Percentiles rank a stretch among this genome's conserved stretches.
Evolutionary conservation across 2,888 invertebrate genomes (phyloP).

Genomic region (Drosophila tanythrix): DNA sequence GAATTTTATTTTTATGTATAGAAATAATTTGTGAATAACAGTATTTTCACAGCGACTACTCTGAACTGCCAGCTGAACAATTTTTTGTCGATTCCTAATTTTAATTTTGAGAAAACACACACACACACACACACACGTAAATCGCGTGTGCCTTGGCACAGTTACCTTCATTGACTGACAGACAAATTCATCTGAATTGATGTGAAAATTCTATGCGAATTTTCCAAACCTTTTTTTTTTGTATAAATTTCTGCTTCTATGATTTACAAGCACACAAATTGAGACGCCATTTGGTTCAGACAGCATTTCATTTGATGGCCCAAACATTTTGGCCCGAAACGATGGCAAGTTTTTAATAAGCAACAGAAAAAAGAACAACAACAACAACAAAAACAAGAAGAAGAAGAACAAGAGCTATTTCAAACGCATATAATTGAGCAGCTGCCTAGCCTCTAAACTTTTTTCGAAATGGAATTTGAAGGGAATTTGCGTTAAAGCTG

Average conservation of each 20-base stretch:
- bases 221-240: constrained; percentile 11
- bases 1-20: neutral
- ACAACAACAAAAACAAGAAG: constrained; percentile 33
- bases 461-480: constrained; percentile 6
- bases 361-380: constrained; percentile 35
- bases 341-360: constrained; percentile 72
- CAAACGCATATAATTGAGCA: constrained; percentile 58
- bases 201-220: constrained; percentile 30
- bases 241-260: constrained; percentile 15
- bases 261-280: constrained; percentile 44
- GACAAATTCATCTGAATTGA: constrained; percentile 47
- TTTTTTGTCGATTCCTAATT: constrained; percentile 10
- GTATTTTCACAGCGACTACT: neutral
- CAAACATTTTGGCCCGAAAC: constrained; percentile 56
- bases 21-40: neutral
- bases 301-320: constrained; percentile 42
- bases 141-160: constrained; percentile 24
- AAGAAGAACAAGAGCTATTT: constrained; percentile 30
- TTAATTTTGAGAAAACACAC: constrained; percentile 33
- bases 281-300: constrained; percentile 31
- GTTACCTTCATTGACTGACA: constrained; percentile 57
- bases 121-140: constrained; percentile 8
- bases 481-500: constrained; percentile 48
- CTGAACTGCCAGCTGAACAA: no score
- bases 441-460: constrained; percentile 47